These are phyloP conservation scores for Pocillopora verrucosa DNA, from an alignment of 64 coral and sea anemone genomes.

Conservation along the genomic window DNA sequence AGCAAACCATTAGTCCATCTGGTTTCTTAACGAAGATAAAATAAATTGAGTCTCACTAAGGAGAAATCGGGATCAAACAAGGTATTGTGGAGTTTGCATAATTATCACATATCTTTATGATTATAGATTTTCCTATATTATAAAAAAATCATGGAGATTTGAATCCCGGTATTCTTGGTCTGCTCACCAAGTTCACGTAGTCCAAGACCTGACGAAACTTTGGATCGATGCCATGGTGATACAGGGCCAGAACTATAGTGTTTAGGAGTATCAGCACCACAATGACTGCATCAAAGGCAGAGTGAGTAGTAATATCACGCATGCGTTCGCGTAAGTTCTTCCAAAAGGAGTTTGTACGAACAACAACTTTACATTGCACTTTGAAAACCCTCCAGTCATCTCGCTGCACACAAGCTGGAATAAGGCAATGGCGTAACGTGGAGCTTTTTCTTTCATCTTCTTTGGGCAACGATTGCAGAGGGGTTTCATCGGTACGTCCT, in stretches of 20 bases:
- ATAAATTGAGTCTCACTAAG: too few relatives aligned
- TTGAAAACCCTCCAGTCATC: background rate
- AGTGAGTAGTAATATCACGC: constrained; percentile 30
- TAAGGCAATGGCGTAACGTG: background rate
- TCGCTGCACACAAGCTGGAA: background rate
- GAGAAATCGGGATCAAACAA: too few relatives aligned
- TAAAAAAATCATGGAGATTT: too few relatives aligned
- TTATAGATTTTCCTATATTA: too few relatives aligned
- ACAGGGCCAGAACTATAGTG: constrained; percentile 61
- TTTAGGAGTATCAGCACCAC: constrained; percentile 65
- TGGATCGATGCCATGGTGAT: constrained; percentile 64
- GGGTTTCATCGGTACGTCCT: background rate
- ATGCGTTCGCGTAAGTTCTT: constrained; percentile 16
- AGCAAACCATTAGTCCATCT: too few relatives aligned
- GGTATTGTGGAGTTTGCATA: too few relatives aligned
- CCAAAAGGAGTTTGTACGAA: background rate
- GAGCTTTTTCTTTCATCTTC: background rate
- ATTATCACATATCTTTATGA: too few relatives aligned
- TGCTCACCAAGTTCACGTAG: constrained; percentile 62
- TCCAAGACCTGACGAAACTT: constrained; percentile 46
- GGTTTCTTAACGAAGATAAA: too few relatives aligned
- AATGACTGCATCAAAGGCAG: constrained; percentile 66
- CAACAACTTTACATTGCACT: constrained; percentile 32
- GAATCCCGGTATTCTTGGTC: background rate
- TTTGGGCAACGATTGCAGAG: background rate